These are phyloP conservation scores for Apodemia duryi DNA, from an alignment of 2,888 invertebrate species.

Conservation along the genomic window DNA sequence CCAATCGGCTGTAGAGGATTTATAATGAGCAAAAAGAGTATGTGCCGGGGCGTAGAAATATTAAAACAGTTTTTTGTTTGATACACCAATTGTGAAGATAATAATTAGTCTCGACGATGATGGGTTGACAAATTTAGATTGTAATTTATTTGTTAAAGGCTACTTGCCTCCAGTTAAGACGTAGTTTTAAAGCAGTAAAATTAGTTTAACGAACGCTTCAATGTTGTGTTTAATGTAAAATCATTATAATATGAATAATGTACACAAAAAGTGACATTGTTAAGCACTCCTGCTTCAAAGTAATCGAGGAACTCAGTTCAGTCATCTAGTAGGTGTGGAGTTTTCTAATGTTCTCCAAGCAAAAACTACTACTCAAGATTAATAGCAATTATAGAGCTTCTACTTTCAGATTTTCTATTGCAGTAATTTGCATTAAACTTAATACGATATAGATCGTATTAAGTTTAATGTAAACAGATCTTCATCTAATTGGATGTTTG, in stretches of 20 bases:
- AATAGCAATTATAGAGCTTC: background rate
- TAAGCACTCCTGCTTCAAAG: background rate
- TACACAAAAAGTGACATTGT: background rate
- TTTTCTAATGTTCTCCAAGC: background rate
- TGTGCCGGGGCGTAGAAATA: conserved; percentile 8
- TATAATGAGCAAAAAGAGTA: conserved; percentile 19
- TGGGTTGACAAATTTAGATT: background rate
- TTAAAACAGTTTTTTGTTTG: conserved; percentile 16
- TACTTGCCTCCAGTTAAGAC: conserved; percentile 3
- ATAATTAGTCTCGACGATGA: conserved; percentile 3
- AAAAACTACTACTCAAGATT: background rate
- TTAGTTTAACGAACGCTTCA: background rate
- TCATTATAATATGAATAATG: background rate
- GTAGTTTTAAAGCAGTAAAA: background rate
- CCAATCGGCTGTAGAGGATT: background rate
- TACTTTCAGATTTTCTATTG: background rate
- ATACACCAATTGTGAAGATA: background rate
- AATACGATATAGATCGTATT: too few species aligned
- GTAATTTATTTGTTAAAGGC: background rate
- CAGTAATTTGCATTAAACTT: too few species aligned
- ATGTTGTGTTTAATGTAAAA: too few species aligned
- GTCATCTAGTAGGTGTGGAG: background rate
- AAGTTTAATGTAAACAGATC: too few species aligned
- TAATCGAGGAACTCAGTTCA: background rate
- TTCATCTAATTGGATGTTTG: too few species aligned